phyloP scores from a whole-genome alignment of 2,888 invertebrate genomes.

The Darwinula stevensoni region DNA sequence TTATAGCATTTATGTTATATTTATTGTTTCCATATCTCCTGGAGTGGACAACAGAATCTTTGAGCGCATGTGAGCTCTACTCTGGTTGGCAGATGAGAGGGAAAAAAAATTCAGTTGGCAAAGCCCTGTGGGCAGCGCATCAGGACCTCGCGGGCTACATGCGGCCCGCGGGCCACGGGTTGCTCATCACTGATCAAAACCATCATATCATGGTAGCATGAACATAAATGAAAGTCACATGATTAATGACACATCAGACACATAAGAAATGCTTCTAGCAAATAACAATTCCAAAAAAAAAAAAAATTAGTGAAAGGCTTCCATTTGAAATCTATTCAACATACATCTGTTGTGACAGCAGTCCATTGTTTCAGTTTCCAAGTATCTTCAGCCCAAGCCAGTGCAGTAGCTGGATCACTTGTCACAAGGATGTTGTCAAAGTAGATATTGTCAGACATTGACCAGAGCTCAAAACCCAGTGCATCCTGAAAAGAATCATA shows the following conservation, averaged over 20 bases:
- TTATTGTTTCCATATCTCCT: too few relatives aligned
- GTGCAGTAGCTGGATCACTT: conserved; percentile 42
- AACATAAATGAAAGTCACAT: too few relatives aligned
- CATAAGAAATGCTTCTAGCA: not conserved
- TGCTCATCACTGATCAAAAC: too few relatives aligned
- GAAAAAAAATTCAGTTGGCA: too few relatives aligned
- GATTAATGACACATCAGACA: not conserved
- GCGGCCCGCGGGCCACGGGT: too few relatives aligned
- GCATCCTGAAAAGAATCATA: conserved; percentile 42
- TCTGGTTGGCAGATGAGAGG: too few relatives aligned
- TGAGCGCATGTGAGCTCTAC: too few relatives aligned
- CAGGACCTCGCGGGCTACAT: too few relatives aligned
- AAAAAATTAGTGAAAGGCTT: conserved; percentile 2
- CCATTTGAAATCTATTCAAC: not conserved
- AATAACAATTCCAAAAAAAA: conserved; percentile 3
- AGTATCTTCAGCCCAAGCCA: conserved; percentile 47
- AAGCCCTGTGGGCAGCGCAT: too few relatives aligned
- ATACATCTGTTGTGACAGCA: conserved; percentile 37
- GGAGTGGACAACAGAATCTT: too few relatives aligned
- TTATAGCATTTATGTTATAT: too few relatives aligned
- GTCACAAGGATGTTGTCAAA: conserved; percentile 88
- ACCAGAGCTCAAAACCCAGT: conserved; percentile 90
- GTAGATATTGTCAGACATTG: conserved; percentile 73
- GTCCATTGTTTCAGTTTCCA: conserved; percentile 58
- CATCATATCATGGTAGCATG: too few relatives aligned